These are phyloP conservation scores for Pseudobourletiella spinata DNA, from an alignment of 1,140 invertebrate genomes.

Conservation along the genomic window DNA sequence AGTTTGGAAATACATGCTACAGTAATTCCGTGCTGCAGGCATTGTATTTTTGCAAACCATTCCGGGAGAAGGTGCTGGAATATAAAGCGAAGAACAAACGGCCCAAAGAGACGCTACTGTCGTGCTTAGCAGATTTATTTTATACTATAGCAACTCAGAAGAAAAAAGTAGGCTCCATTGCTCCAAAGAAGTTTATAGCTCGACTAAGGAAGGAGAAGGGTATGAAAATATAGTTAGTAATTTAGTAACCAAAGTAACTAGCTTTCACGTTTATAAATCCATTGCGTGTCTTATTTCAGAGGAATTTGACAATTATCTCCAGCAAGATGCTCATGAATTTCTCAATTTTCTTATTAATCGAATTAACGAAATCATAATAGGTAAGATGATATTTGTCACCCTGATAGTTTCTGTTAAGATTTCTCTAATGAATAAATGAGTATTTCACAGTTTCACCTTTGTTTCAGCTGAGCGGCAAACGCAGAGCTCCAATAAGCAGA, in stretches of 20 bases:
- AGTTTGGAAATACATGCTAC: constrained; percentile 99
- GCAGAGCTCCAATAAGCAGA: constrained; percentile 45
- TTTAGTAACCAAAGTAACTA: too few species aligned
- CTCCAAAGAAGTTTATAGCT: constrained; percentile 99
- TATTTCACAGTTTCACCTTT: too few species aligned
- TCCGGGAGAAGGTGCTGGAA: constrained; percentile 95
- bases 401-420: too few species aligned
- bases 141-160: constrained; percentile 99
- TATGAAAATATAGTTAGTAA: too few species aligned
- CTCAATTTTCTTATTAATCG: constrained; percentile 97
- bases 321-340: constrained; percentile 99
- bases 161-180: constrained; percentile 98
- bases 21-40: constrained; percentile 99
- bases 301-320: constrained; percentile 99
- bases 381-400: constrained; percentile 44
- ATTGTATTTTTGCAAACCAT: constrained; percentile 97
- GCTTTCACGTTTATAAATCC: too few species aligned
- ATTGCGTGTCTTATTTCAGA: too few species aligned
- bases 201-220: constrained; percentile 97
- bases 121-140: constrained; percentile 96
- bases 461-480: constrained; percentile 68
- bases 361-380: constrained; percentile 85
- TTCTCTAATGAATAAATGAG: too few species aligned
- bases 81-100: constrained; percentile 97
- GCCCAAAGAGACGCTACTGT: constrained; percentile 94